phyloP scores from a whole-genome alignment of 2,797 vertebrate genomes.

The Myiothlypis chrysogaster region DNA sequence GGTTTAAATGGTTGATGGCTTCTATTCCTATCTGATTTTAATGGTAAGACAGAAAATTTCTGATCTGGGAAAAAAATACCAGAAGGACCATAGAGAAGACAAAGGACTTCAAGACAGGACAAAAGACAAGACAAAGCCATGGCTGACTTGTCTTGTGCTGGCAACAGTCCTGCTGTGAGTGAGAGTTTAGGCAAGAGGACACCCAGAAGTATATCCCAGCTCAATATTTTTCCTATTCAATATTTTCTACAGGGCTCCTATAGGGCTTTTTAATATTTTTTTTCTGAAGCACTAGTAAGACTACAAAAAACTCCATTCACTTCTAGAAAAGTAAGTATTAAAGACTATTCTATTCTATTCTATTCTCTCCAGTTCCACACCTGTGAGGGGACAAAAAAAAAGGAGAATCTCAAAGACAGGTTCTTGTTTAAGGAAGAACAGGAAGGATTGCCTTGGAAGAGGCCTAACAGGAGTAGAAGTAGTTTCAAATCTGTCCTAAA shows the following conservation, averaged over 20 bases:
- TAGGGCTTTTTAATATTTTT: background rate
- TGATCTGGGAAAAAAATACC: background rate
- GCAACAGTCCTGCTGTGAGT: background rate
- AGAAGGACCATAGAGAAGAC: background rate
- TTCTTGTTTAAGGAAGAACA: background rate
- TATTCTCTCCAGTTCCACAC: background rate
- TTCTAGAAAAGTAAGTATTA: background rate
- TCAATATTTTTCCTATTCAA: background rate
- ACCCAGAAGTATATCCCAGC: background rate
- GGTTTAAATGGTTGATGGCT: background rate
- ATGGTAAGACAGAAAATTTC: background rate
- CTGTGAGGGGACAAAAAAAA: background rate
- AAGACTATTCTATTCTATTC: background rate
- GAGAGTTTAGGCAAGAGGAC: background rate
- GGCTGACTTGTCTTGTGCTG: background rate
- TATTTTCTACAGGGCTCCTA: background rate
- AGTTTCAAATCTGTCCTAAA: background rate
- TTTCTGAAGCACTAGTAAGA: background rate
- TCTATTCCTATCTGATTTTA: background rate
- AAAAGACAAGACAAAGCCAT: background rate
- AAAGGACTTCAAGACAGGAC: background rate
- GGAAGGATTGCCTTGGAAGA: background rate
- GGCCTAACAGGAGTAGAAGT: background rate
- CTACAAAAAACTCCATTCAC: accelerated
- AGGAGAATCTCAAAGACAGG: background rate